These are phyloP conservation scores for Tokudaia tokunoshimensis DNA, from an alignment of 2,797 vertebrate species.

Conservation along the genomic window DNA sequence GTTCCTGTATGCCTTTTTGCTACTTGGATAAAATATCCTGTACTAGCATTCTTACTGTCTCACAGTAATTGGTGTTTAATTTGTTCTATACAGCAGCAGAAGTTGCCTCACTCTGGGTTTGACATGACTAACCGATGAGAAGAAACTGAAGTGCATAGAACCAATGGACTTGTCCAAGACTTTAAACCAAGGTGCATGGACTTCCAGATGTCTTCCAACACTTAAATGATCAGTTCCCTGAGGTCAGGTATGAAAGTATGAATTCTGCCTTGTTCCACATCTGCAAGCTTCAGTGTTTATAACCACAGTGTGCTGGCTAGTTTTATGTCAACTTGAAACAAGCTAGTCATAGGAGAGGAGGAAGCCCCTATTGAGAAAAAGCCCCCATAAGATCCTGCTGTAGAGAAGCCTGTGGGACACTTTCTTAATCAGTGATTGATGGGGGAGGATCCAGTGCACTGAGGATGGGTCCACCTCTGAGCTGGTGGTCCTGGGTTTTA, in stretches of 20 bases:
- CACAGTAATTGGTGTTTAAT: not conserved
- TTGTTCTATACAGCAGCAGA: too few species aligned
- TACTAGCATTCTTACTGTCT: not conserved
- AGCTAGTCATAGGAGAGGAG: not conserved
- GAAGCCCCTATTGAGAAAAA: not conserved
- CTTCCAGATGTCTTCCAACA: not conserved
- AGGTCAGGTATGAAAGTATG: not conserved
- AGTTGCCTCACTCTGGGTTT: not conserved
- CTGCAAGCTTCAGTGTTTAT: not conserved
- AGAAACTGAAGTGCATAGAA: not conserved
- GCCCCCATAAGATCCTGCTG: not conserved
- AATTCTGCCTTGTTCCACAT: not conserved
- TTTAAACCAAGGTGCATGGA: not conserved
- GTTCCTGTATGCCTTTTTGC: not conserved
- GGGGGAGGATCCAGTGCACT: too few species aligned
- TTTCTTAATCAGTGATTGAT: not conserved
- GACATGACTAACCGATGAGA: not conserved
- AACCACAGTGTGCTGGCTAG: not conserved
- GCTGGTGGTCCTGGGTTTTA: not conserved
- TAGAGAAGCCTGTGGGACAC: not conserved
- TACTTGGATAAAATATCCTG: fast-evolving
- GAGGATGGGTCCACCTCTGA: too few species aligned
- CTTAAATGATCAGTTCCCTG: not conserved
- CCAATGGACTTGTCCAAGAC: not conserved
- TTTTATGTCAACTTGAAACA: not conserved